Evolutionary conservation across 2,113 vertebrate species (phyloP).

Genomic region (Hepsetus odoe): DNA sequence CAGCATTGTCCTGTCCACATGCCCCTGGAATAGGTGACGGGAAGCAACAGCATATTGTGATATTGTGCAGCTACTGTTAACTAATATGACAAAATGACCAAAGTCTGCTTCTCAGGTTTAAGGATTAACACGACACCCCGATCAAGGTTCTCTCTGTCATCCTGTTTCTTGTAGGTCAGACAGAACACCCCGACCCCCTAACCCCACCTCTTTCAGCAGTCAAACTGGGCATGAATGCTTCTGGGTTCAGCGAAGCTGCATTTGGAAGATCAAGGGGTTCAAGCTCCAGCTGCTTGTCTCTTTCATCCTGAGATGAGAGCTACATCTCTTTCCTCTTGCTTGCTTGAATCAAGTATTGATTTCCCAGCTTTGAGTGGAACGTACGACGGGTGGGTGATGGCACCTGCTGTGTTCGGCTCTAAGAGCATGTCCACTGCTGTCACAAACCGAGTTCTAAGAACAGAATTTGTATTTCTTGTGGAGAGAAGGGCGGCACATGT

Average conservation of each 20-base stretch:
- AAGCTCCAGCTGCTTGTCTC: background rate
- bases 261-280: slow-evolving; percentile 22
- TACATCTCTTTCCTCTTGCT: slow-evolving; percentile 18
- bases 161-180: background rate
- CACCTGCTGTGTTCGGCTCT: slow-evolving; percentile 3
- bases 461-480: background rate
- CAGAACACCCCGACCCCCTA: background rate
- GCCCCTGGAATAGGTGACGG: background rate
- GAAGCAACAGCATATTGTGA: background rate
- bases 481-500: background rate
- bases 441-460: background rate
- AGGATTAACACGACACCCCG: background rate
- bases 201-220: background rate
- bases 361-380: background rate
- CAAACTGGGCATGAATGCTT: background rate
- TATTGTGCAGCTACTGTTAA: background rate
- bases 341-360: slow-evolving; percentile 42
- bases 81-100: background rate
- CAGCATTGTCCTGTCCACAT: background rate
- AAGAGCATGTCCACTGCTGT: background rate
- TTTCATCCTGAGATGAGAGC: background rate
- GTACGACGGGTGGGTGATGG: slow-evolving; percentile 14
- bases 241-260: slow-evolving; percentile 7
- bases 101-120: background rate
- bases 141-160: background rate